phyloP scores from a whole-genome alignment of 2,888 invertebrate species.

The Tribolium freemani region DNA sequence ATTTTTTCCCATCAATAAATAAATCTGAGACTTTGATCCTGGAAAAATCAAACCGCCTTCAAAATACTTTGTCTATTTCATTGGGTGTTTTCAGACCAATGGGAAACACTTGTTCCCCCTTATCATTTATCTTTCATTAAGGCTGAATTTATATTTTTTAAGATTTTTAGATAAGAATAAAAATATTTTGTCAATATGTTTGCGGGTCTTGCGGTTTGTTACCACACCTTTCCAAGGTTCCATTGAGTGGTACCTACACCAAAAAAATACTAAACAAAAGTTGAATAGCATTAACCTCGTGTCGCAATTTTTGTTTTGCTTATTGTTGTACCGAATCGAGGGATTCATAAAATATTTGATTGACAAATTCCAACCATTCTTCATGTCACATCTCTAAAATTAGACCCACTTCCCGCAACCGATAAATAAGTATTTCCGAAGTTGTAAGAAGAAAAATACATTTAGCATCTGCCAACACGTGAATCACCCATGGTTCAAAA shows the following conservation, averaged over 20 bases:
- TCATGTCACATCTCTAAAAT: not conserved
- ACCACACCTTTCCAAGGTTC: not conserved
- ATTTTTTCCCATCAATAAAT: too few relatives aligned
- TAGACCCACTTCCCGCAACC: not conserved
- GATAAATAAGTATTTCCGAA: not conserved
- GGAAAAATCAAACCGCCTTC: too few relatives aligned
- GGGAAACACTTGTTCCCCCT: too few relatives aligned
- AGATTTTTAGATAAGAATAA: not conserved
- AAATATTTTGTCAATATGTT: not conserved
- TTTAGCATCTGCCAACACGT: not conserved
- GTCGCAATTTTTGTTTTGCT: not conserved
- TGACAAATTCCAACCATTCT: not conserved
- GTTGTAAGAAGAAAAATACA: not conserved
- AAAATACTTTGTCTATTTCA: too few relatives aligned
- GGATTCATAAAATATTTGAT: too few relatives aligned
- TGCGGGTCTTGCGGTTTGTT: not conserved
- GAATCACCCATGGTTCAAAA: not conserved
- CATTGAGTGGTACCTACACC: not conserved
- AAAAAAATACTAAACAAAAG: not conserved
- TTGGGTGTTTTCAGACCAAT: too few relatives aligned
- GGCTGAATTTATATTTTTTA: not conserved
- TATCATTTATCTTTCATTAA: too few relatives aligned
- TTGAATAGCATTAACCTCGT: not conserved
- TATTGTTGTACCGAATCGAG: too few relatives aligned
- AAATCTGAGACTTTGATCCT: too few relatives aligned